phyloP scores from a whole-genome alignment of 2,113 vertebrate genomes.

The Cebidichthys violaceus region DNA sequence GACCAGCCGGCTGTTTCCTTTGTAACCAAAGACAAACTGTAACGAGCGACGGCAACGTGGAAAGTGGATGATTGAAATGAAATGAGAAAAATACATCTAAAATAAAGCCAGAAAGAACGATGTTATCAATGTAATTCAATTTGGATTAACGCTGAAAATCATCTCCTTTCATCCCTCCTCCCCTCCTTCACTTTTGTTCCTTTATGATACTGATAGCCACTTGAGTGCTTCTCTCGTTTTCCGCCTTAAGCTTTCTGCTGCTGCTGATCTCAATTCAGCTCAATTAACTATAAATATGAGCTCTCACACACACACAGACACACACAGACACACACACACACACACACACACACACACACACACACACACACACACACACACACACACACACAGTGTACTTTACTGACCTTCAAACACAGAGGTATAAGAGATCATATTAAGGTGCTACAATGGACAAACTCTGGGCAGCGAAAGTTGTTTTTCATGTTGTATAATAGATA shows the following conservation, averaged over 20 bases:
- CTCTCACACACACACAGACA: not conserved
- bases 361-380: not conserved
- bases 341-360: not conserved
- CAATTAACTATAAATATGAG: conserved; percentile 59
- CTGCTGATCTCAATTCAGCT: conserved; percentile 46
- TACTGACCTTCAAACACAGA: not conserved
- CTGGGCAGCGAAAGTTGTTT: not conserved
- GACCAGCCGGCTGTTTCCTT: conserved; percentile 6
- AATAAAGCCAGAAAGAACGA: conserved; percentile 64
- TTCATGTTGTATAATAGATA: not conserved
- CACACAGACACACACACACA: not conserved
- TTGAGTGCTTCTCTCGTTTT: conserved; percentile 66
- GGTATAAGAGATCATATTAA: not conserved
- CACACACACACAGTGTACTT: not conserved
- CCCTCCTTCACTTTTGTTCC: conserved; percentile 60
- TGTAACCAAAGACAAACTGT: conserved; percentile 29
- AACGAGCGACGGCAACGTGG: not conserved
- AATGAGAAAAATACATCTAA: conserved; percentile 45
- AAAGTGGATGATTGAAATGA: conserved; percentile 55
- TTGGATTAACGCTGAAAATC: conserved; percentile 75
- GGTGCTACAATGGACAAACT: not conserved
- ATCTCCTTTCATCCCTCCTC: conserved; percentile 62
- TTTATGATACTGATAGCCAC: conserved; percentile 71
- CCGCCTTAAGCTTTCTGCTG: conserved; percentile 38
- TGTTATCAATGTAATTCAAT: conserved; percentile 75